These are phyloP conservation scores for Sylvia borin DNA, from an alignment of 2,797 vertebrate species.

Conservation along the genomic window DNA sequence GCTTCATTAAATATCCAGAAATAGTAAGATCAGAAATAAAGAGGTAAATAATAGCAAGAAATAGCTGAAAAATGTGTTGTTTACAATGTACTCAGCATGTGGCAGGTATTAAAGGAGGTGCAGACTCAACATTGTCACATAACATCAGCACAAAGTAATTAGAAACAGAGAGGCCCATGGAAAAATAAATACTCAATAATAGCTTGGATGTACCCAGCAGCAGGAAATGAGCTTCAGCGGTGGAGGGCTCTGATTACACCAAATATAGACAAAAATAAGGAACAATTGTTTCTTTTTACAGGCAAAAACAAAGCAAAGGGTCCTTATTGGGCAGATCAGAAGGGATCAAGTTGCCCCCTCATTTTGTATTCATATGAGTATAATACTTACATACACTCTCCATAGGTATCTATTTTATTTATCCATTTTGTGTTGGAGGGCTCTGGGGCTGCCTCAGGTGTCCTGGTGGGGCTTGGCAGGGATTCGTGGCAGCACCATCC, in stretches of 20 bases:
- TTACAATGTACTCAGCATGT: not conserved
- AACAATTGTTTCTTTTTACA: not conserved
- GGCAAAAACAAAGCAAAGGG: not conserved
- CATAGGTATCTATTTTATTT: not conserved
- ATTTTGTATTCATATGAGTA: not conserved
- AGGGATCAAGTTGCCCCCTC: not conserved
- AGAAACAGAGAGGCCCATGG: not conserved
- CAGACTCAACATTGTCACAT: not conserved
- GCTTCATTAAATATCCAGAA: not conserved
- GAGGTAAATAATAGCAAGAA: not conserved
- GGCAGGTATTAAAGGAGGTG: not conserved
- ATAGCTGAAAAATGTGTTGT: not conserved
- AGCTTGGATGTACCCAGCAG: not conserved
- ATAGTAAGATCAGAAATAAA: not conserved
- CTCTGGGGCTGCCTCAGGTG: not conserved
- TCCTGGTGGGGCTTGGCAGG: not conserved
- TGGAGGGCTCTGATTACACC: not conserved
- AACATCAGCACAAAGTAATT: conserved; percentile 1
- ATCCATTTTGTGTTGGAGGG: not conserved
- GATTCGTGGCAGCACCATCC: not conserved
- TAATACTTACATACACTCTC: not conserved
- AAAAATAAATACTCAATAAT: conserved; percentile 39
- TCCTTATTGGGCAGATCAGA: not conserved
- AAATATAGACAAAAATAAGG: not conserved
- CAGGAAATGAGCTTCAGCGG: not conserved